Evolutionary conservation across 2,113 vertebrate species (phyloP).

Genomic region (Notiomystis cincta): DNA sequence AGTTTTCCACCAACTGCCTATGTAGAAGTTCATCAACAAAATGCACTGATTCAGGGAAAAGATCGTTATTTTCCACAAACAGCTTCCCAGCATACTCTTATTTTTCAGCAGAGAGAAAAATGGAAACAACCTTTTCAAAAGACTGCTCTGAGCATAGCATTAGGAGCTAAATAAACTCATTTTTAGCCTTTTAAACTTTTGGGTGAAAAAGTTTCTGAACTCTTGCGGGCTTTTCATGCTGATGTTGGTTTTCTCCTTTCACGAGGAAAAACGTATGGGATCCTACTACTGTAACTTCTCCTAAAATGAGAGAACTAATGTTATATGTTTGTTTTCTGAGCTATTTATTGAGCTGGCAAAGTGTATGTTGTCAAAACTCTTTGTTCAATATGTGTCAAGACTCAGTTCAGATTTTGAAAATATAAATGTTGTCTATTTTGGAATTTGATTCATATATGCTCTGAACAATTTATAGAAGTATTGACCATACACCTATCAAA

Average conservation of each 20-base stretch:
- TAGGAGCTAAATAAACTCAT: background rate
- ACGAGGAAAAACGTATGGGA: background rate
- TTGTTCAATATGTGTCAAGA: background rate
- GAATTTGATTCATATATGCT: background rate
- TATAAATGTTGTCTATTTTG: background rate
- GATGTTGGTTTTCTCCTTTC: background rate
- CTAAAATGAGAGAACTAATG: background rate
- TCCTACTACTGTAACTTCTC: background rate
- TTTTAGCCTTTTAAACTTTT: background rate
- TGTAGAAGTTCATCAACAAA: background rate
- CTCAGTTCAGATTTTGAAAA: background rate
- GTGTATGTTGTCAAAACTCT: background rate
- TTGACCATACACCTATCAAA: background rate
- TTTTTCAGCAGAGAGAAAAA: background rate
- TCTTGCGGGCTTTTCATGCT: background rate
- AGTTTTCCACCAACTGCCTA: background rate
- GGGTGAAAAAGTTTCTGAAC: background rate
- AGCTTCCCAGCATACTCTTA: background rate
- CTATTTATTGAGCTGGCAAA: background rate
- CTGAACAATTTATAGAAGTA: background rate
- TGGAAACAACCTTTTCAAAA: background rate
- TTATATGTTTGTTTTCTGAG: background rate
- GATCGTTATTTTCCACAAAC: background rate
- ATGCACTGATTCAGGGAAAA: background rate
- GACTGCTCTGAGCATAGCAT: background rate